Evolutionary conservation across 1,140 invertebrate species (phyloP), one percentile per base, ranked within the genome.

Genomic region (Amphibalanus amphitrite): DNA sequence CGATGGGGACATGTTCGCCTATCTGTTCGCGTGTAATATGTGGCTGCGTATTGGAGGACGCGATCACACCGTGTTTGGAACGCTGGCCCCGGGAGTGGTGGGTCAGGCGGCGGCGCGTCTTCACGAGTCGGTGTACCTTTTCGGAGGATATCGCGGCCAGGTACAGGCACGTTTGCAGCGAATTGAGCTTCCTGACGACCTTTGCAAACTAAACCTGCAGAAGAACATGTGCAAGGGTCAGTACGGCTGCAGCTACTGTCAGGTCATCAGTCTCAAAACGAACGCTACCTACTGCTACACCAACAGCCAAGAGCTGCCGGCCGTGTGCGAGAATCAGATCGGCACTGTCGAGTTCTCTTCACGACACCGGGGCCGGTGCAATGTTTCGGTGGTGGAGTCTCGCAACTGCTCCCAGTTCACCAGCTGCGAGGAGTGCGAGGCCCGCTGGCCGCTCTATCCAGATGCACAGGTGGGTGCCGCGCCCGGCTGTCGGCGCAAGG

Each of bases 1-100:
- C 13, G 85, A 85, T n/a, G 88, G 91, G 77, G 85, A 87, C 20
- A 80, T 95, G 0, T 87, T 92, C 70, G 91, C 91, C 0, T 97
- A 96, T 77, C 86, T 89, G 25, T 95, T 93, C 78, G 85, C 87
- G 15, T 97, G 94, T 76, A 96, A 95, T 80, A 86, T 90, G 73
- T 97, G 93, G 93, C 86, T 92, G 68, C 85, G 74, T 17, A 71
- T 79, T 17, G 74, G 75, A 25, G 68, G 71, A 29, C 71, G 74
- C 29, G 73, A 75, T 68, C 75, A 74, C 29, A 73, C 72, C 20
- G 64, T 78, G 3, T 74, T 74, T 20, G 75, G 73, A 0, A 72
- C 73, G 65, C 72, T 72, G 38, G 71, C 74, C 8, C 72, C 65
- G 17, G 75, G 74, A 30, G 74, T 74, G n/a, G 64, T 72, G 26